A percentile compares a stretch with the other conserved stretches of the same genome.
Evolutionary conservation across 2,797 vertebrate species (phyloP).

Genomic region (Craterocephalus amniculus): DNA sequence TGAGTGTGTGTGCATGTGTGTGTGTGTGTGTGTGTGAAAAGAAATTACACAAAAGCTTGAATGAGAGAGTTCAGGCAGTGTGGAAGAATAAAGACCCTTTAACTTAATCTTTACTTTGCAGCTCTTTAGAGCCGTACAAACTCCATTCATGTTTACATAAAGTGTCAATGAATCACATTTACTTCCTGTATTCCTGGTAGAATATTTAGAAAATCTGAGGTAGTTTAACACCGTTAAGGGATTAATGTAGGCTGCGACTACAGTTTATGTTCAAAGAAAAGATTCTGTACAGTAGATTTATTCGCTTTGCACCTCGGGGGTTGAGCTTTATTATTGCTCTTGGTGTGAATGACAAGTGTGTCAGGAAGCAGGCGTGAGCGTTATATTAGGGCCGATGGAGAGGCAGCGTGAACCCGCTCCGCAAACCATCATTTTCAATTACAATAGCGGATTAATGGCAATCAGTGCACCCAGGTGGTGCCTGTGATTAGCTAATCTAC

Average conservation of each 20-base stretch:
- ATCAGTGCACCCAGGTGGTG: slow-evolving; percentile 77
- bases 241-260: background rate
- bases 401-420: slow-evolving; percentile 36
- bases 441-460: slow-evolving; percentile 75
- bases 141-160: background rate
- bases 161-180: background rate
- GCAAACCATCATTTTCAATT: slow-evolving; percentile 77
- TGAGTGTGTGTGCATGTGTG: too few relatives aligned
- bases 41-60: background rate
- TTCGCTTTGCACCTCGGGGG: slow-evolving; percentile 20
- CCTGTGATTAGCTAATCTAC: slow-evolving; percentile 73
- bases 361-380: slow-evolving; percentile 43
- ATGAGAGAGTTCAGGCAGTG: background rate
- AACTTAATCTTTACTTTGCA: background rate
- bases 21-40: too few relatives aligned
- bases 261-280: background rate
- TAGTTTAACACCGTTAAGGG: background rate
- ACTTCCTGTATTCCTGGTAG: background rate
- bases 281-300: background rate
- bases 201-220: background rate
- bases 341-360: slow-evolving; percentile 50
- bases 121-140: background rate
- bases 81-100: background rate
- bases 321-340: slow-evolving; percentile 12
- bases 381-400: slow-evolving; percentile 48